Conservation (phyloP, 2,888 invertebrate genomes). For the Sarcophaga caerulescens region DNA sequence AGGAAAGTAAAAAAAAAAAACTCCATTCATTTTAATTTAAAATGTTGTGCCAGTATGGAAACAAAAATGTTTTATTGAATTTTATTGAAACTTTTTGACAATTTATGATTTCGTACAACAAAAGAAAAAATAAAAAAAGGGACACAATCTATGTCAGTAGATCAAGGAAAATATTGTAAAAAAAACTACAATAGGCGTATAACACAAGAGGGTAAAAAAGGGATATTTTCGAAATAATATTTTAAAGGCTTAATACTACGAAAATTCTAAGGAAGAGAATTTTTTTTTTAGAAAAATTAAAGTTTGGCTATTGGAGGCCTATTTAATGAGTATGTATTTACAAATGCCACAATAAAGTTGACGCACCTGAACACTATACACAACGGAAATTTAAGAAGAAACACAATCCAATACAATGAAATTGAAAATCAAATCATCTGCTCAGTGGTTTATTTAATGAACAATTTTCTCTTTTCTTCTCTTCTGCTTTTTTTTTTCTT, state of each 20-base stretch:
- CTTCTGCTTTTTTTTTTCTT: background rate
- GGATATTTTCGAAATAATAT: background rate
- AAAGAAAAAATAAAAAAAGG: background rate
- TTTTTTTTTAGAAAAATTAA: no score
- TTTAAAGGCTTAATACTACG: no score
- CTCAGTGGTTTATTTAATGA: conserved; percentile 80
- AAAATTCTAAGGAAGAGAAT: no score
- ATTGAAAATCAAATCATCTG: conserved; percentile 75
- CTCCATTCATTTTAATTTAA: conserved; percentile 9
- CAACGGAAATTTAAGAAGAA: conserved; percentile 20
- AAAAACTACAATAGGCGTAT: background rate
- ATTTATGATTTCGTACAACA: conserved; percentile 13
- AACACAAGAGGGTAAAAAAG: background rate
- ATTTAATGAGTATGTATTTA: no score
- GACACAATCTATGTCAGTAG: background rate
- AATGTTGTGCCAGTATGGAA: background rate
- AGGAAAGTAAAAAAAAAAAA: background rate
- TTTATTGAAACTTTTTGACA: conserved; percentile 2
- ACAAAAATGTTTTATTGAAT: background rate
- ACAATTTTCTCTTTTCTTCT: conserved; percentile 68
- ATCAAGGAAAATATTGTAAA: background rate
- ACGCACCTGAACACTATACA: conserved; percentile 45
- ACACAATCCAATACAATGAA: conserved; percentile 63
- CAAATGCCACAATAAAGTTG: background rate
- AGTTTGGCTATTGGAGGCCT: no score